Evolutionary conservation across 1,140 invertebrate genomes (phyloP).

Genomic region (Drosophila seguyi): DNA sequence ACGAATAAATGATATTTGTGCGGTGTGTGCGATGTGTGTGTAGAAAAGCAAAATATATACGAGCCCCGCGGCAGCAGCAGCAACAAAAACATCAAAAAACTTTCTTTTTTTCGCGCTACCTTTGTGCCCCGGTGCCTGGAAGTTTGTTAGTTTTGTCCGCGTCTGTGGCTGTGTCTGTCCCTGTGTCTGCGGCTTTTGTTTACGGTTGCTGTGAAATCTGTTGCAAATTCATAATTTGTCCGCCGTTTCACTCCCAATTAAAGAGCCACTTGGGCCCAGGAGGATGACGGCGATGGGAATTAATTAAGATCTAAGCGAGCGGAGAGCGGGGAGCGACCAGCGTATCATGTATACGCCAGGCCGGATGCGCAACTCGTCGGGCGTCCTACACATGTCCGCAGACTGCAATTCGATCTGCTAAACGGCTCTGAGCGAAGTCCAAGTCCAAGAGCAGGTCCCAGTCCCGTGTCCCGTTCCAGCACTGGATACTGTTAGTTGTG

Average conservation of each 20-base stretch:
- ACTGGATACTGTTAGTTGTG: constrained; percentile 69
- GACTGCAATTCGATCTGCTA: constrained; percentile 40
- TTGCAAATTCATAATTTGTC: constrained; percentile 61
- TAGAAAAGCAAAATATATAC: constrained; percentile 59
- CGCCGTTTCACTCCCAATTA: constrained; percentile 50
- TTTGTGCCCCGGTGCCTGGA: constrained; percentile 54
- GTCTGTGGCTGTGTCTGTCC: constrained; percentile 31
- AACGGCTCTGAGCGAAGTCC: constrained; percentile 22
- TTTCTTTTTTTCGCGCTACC: constrained; percentile 81
- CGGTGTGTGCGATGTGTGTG: constrained; percentile 46
- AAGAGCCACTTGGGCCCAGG: constrained; percentile 25
- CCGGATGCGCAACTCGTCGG: constrained; percentile 41
- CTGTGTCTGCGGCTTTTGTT: constrained; percentile 42
- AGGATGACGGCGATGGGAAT: constrained; percentile 13
- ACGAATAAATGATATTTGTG: constrained; percentile 76
- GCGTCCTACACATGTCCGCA: constrained; percentile 28
- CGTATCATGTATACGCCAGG: constrained; percentile 4
- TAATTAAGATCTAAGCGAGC: constrained; percentile 16
- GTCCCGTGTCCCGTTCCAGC: constrained; percentile 35
- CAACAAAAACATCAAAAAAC: constrained; percentile 72
- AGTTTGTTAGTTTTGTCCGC: constrained; percentile 47
- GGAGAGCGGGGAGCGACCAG: constrained; percentile 1
- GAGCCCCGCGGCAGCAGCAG: constrained; percentile 37
- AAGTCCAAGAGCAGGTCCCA: constrained; percentile 11
- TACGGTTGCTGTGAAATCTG: constrained; percentile 69